Percentiles rank a stretch among this genome's conserved stretches.
These are phyloP conservation scores for Drosophila limbata DNA, from an alignment of 2,888 invertebrate genomes.

Conservation along the genomic window DNA sequence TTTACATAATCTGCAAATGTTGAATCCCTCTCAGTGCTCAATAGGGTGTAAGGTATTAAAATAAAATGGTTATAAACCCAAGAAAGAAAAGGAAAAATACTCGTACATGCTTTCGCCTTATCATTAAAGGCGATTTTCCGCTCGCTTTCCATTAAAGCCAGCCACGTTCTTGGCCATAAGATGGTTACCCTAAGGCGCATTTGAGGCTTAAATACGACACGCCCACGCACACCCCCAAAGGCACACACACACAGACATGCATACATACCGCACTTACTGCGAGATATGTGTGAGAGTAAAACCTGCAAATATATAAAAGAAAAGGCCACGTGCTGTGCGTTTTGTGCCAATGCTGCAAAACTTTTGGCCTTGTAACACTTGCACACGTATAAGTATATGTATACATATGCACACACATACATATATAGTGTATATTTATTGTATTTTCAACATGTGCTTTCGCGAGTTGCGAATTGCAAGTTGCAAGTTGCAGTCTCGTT, in stretches of 20 bases:
- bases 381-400: constrained; percentile 34
- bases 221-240: constrained; percentile 50
- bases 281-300: constrained; percentile 50
- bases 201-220: constrained; percentile 78
- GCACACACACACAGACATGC: constrained; percentile 22
- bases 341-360: constrained; percentile 78
- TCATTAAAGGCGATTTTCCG: constrained; percentile 78
- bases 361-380: constrained; percentile 79
- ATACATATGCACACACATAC: background rate
- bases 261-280: constrained; percentile 19
- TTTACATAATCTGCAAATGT: constrained; percentile 7
- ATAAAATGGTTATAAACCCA: constrained; percentile 1
- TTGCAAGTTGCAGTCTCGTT: constrained; percentile 32
- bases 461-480: constrained; percentile 24
- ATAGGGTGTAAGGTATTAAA: constrained; percentile 30
- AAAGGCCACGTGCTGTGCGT: constrained; percentile 75
- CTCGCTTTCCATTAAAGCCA: constrained; percentile 78
- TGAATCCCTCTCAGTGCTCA: constrained; percentile 5
- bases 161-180: constrained; percentile 66
- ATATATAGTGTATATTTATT: constrained; percentile 61
- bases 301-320: constrained; percentile 72
- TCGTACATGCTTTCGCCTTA: constrained; percentile 49
- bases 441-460: constrained; percentile 67
- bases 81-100: constrained; percentile 2
- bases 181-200: constrained; percentile 72